Base-by-base conservation (phyloP, 2,797 vertebrate species). In the Threskiornis aethiopicus region DNA sequence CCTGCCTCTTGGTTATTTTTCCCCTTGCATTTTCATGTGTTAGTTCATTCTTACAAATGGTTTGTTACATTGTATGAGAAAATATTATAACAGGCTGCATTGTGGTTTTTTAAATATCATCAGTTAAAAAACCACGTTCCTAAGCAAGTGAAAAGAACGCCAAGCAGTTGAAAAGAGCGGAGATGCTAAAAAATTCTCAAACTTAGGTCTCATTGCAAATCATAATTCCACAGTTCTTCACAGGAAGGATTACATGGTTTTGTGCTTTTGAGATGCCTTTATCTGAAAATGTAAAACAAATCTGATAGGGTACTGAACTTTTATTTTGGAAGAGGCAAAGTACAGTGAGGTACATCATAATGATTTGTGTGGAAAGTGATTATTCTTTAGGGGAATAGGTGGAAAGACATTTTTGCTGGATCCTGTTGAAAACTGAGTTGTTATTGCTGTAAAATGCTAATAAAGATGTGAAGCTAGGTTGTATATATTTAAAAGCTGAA, bases 21-120 rank as follows among this genome's bases (percentile, higher is more conserved):
- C 55, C 31, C 52, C 20, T 87, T 83, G 57, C 64, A 15, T 96
- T 96, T 94, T 67, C 39, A 29, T 77, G 46, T 52, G 59, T 86
- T 85, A 67, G 35, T 87, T 94, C 79, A 84, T 94, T 91, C 91
- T 91, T 88, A 79, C 58, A 81, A 90, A 84, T 79, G 88, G 85
- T 46, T 88, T 75, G 64, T 88, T 94, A 67, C 58, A 41, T 91
- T 82, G 72, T 41, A 46, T 41, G 35, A 65, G 39, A 81, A 83
- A 86, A 65, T 51, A 69, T 78, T 78, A 55, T 61, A 88, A 86
- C 39, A 42, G 76, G 21, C 54, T 88, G 54, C 69, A 86, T 86
- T 89, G 79, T 95, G 76, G 6, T 9, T 39, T 83, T 77, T 85
- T 11, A 61, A 92, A 64, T 87, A 93, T 65, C 59, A 46, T 71